Conservation (phyloP, 2,888 invertebrate species). For the Agrotis puta region DNA sequence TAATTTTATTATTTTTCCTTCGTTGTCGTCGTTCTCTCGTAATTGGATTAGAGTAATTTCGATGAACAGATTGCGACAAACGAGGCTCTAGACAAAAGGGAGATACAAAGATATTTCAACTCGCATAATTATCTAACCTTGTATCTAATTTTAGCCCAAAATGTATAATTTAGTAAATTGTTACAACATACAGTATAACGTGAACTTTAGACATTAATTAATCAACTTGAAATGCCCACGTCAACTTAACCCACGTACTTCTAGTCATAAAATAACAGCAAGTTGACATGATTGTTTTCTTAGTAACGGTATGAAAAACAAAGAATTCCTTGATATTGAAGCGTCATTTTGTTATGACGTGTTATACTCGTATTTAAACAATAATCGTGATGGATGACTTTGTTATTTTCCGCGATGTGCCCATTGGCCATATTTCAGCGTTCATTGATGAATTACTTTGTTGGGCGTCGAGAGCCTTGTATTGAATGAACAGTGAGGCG, state of each 20-base stretch:
- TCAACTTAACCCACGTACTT: neutral
- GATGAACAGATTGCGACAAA: constrained; percentile 78
- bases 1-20: constrained; percentile 70
- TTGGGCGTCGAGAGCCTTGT: constrained; percentile 6
- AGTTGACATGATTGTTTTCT: neutral
- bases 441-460: constrained; percentile 45
- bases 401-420: constrained; percentile 1
- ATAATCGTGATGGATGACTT: constrained; percentile 26
- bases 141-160: constrained; percentile 2
- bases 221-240: neutral
- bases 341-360: constrained; percentile 15
- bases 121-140: constrained; percentile 30
- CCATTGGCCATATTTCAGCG: constrained; percentile 14
- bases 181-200: neutral
- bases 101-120: constrained; percentile 50
- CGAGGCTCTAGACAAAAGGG: constrained; percentile 68
- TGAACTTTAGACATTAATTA: constrained; percentile 4
- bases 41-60: constrained; percentile 78
- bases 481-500: constrained; percentile 23
- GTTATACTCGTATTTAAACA: constrained; percentile 11
- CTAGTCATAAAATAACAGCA: neutral
- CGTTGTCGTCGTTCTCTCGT: constrained; percentile 59
- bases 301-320: neutral
- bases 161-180: neutral
- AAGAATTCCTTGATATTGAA: neutral